Evolutionary conservation across 1,140 invertebrate species (phyloP).

Genomic region (Bombus sylvicola): DNA sequence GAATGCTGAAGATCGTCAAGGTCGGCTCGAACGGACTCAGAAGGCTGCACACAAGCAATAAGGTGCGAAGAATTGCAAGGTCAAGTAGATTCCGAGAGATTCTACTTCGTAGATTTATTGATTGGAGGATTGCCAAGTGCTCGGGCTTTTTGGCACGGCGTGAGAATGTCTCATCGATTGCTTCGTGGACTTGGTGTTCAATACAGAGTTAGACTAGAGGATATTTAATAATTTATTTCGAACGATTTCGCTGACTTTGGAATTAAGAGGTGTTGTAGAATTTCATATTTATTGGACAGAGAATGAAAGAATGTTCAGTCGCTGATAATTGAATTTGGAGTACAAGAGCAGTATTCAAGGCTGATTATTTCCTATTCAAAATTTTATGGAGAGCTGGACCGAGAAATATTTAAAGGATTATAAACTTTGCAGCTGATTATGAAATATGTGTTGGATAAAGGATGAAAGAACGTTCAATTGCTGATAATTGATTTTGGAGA

Average conservation of each 20-base stretch:
- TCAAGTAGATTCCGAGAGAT: neutral
- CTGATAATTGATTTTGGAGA: neutral
- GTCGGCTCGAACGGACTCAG: constrained; percentile 55
- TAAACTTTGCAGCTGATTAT: neutral
- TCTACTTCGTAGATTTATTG: neutral
- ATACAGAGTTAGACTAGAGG: too few species aligned
- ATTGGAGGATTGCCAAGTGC: neutral
- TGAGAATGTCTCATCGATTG: neutral
- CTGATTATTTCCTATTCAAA: too few species aligned
- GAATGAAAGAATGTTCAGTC: too few species aligned
- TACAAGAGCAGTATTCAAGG: neutral
- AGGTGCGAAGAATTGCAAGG: constrained; percentile 49
- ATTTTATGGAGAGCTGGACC: too few species aligned
- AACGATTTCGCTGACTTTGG: neutral
- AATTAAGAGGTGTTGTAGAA: too few species aligned
- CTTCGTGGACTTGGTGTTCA: neutral
- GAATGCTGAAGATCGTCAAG: constrained; percentile 66
- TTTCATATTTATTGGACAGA: too few species aligned
- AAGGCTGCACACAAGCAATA: constrained; percentile 61
- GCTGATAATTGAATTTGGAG: too few species aligned
- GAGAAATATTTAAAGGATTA: neutral
- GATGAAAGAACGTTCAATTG: neutral
- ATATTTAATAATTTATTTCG: neutral
- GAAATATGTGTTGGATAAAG: neutral
- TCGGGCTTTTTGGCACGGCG: too few species aligned